Conservation (phyloP, 2,888 invertebrate genomes). For the Julus scanicus region DNA sequence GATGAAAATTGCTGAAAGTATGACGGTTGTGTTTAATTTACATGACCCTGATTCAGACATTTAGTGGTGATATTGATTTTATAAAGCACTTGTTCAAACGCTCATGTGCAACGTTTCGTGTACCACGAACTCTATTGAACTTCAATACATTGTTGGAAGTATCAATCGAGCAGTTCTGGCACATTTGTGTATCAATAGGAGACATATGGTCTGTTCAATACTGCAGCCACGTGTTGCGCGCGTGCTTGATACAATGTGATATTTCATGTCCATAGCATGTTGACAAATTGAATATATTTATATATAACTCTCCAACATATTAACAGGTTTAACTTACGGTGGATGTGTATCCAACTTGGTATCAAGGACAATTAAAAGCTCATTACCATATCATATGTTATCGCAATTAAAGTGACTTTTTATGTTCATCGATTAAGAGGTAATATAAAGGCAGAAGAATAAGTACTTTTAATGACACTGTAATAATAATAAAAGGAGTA, state of each 20-base stretch:
- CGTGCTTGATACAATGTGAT: not conserved
- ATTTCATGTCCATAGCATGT: not conserved
- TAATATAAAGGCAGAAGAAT: too few species aligned
- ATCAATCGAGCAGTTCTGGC: not conserved
- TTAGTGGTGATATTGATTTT: not conserved
- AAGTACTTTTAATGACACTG: too few species aligned
- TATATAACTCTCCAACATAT: not conserved
- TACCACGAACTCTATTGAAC: not conserved
- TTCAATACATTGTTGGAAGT: not conserved
- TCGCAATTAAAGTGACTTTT: too few species aligned
- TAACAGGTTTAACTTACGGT: not conserved
- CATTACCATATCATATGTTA: too few species aligned
- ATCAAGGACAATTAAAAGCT: not conserved
- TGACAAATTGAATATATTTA: not conserved
- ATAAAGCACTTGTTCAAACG: not conserved
- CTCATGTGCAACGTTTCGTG: not conserved
- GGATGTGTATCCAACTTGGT: not conserved
- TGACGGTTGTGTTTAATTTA: not conserved
- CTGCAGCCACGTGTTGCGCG: not conserved
- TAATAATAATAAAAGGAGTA: too few species aligned
- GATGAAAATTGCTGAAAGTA: too few species aligned
- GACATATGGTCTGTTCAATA: not conserved
- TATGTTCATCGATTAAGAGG: too few species aligned
- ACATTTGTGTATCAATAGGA: not conserved
- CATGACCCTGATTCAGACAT: constrained; percentile 23